Base-by-base conservation (phyloP, 2,113 vertebrate genomes). In the Callaeas wilsoni region DNA sequence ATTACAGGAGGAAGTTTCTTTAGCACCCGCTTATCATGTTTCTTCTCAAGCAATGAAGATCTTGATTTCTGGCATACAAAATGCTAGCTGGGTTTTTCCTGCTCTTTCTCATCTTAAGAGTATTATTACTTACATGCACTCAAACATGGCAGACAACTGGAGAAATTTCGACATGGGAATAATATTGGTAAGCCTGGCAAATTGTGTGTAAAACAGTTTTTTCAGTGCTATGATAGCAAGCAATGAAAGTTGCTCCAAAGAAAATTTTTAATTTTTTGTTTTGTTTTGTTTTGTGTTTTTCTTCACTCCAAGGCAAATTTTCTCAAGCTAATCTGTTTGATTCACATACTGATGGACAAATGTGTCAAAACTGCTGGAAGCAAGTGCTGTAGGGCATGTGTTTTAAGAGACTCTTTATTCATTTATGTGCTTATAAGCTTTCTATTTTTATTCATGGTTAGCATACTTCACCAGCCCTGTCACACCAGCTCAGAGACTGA, bases 381-480 rank as follows among this genome's bases (percentile, higher is more conserved):
- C 7, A 1, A 91, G 35, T 56, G 81, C 76, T 68, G 69, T 35
- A 88, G 83, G 76, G 53, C 60, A 53, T 88, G n/a, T 84, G 56
- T 94, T 95, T 96, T 95, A 96, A 94, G 83, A 85, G 56, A 35
- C 11, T 94, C 77, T 84, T 95, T 41, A 73, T 94, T 84, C 35
- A 47, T 93, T 95, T 93, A 78, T 68, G 50, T 75, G 83, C 59
- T 76, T 94, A 20, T 3, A 85, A 79, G 21, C 62, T 78, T 90
- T 81, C 79, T 90, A 55, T 79, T 96, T 92, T 93, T 84, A 65
- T 78, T 95, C 77, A 16, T 46, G 41, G 65, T 25, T 10, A 89
- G 30, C 35, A 50, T 78, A 78, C 35, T 90, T 81, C 69, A 75
- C 49, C 62, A 87, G 16, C 39, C 39, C 46, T 93, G 73, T 92